A percentile compares a stretch with the other conserved stretches of the same genome.
Conservation (phyloP, 1,140 invertebrate genomes). For the Caerostris extrusa region DNA sequence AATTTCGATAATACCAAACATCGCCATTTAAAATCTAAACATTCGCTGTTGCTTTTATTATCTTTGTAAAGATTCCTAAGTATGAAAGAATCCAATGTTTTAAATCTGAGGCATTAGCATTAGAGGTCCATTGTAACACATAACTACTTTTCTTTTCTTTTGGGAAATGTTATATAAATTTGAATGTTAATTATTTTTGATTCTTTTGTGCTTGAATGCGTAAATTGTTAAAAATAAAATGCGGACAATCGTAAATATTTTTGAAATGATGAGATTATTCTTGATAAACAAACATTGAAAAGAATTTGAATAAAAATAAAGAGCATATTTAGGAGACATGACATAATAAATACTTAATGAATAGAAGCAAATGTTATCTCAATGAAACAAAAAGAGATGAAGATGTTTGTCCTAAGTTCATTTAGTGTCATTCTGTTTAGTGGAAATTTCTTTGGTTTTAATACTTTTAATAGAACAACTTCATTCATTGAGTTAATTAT, state of each 20-base stretch:
- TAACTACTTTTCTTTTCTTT: neutral
- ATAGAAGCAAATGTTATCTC: neutral
- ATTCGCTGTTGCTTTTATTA: too few species aligned
- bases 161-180: neutral
- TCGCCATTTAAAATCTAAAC: too few species aligned
- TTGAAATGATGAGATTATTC: neutral
- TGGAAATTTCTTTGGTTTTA: neutral
- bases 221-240: neutral
- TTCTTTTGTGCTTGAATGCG: neutral
- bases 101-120: neutral
- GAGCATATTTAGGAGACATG: neutral
- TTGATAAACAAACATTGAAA: neutral
- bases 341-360: neutral
- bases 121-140: neutral
- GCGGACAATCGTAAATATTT: neutral
- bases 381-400: neutral
- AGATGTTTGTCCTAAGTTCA: neutral
- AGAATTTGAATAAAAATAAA: neutral
- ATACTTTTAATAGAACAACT: neutral
- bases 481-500: neutral
- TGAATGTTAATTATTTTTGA: neutral
- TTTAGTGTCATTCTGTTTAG: neutral
- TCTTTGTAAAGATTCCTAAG: too few species aligned
- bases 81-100: too few species aligned
- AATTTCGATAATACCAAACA: too few species aligned